Base-by-base conservation (phyloP, 2,888 invertebrate genomes). In the Philereme vetulata region DNA sequence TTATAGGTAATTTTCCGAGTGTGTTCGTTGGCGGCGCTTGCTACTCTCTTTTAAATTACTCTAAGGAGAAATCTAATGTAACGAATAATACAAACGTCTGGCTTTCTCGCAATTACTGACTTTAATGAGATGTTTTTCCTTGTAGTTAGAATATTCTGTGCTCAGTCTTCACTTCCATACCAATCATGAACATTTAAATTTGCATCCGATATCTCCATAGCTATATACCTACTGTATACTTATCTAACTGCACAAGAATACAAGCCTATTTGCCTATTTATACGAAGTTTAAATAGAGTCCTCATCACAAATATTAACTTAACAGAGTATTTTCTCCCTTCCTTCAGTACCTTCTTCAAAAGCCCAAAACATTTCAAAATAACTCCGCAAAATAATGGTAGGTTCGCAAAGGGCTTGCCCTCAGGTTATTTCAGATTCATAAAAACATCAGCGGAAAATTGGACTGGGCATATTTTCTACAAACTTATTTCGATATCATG, bases 401-500 rank as follows among this genome's bases (percentile, higher is more conserved):
- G 34, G 38, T 51, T 33, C 11, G 33, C 44, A 51, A 66, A 58
- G 64, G 61, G 64, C 56, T 60, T 55, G 60, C 64, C 74, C 66
- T 60, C 63, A 36, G 67, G 72, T 72, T 72, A 72, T 77, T 80
- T 77, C 69, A 76, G 79, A 81, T 81, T 81, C 80, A 79, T 80
- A 80, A 80, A 81, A 80, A 79, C 71, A 80, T 75, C 72, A 71
- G 71, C 72, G 62, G 68, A 71, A 81, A 77, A 78, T 80, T 78
- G 72, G 67, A 74, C 70, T 63, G 54, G 74, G 61, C 77, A 78
- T 78, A 81, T 79, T 81, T 69, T 57, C 54, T 60, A 68, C 62
- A 65, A 72, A 73, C 68, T 72, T 78, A 77, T 78, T 72, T 72
- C 65, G 70, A 72, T 77, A 77, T 78, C 51, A 51, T 62, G 51